Conservation (phyloP, 2,888 invertebrate genomes). For the Microchrysa polita region DNA sequence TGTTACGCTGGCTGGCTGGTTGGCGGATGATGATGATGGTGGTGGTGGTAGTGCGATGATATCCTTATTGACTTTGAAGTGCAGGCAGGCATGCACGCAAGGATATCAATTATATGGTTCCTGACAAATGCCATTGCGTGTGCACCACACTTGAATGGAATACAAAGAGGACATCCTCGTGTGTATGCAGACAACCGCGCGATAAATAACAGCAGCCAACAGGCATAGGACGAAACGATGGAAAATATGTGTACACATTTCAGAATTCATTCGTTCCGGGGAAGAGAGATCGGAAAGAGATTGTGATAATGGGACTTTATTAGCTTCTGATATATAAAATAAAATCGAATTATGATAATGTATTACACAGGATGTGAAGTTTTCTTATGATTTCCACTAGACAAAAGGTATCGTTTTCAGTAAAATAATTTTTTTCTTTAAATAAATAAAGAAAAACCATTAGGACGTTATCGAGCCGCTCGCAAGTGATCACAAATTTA, state of each 20-base stretch:
- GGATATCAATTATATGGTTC: slow-evolving; percentile 41
- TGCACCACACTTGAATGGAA: slow-evolving; percentile 20
- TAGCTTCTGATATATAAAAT: not conserved
- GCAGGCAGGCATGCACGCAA: slow-evolving; percentile 38
- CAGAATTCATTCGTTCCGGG: not conserved
- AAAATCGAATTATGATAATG: not conserved
- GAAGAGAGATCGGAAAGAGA: not conserved
- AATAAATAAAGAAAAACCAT: too few species aligned
- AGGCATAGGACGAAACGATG: not conserved
- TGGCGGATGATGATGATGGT: too few species aligned
- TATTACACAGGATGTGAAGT: not conserved
- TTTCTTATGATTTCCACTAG: too few species aligned
- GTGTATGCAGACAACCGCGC: not conserved
- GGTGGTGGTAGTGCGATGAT: slow-evolving; percentile 19
- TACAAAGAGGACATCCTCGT: not conserved
- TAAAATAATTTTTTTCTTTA: too few species aligned
- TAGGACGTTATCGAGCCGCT: too few species aligned
- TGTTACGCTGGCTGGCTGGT: too few species aligned
- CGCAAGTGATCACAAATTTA: too few species aligned
- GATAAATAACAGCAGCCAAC: not conserved
- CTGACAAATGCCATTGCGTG: slow-evolving; percentile 43
- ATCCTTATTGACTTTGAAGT: slow-evolving; percentile 41
- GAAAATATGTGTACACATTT: too few species aligned
- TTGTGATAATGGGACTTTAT: not conserved
- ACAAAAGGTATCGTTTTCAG: not conserved